These are phyloP conservation scores for Chaetops frenatus DNA, from an alignment of 2,113 vertebrate genomes.

Conservation along the genomic window DNA sequence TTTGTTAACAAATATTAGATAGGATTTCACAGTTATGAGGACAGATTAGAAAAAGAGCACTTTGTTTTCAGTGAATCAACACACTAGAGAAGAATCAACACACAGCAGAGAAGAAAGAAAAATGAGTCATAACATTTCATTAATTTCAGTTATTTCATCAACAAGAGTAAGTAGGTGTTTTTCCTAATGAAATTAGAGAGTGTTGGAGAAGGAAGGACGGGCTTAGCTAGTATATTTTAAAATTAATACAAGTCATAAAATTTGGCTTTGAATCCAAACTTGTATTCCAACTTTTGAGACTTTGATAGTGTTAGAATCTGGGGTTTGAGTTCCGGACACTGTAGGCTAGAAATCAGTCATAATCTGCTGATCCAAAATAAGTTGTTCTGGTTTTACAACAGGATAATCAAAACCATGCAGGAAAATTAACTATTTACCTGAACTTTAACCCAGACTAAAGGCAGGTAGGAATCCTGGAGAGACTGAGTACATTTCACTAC, in stretches of 20 bases:
- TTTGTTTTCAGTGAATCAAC: neutral
- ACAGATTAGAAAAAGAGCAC: neutral
- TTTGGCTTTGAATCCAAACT: neutral
- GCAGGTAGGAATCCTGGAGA: neutral
- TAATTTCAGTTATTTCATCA: neutral
- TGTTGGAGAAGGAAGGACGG: neutral
- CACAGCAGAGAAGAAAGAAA: neutral
- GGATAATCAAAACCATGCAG: neutral
- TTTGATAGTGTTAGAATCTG: neutral
- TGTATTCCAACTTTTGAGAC: neutral
- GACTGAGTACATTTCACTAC: neutral
- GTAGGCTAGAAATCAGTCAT: neutral
- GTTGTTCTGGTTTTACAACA: neutral
- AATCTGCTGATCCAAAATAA: neutral
- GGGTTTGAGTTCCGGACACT: neutral
- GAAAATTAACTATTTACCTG: neutral
- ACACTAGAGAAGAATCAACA: neutral
- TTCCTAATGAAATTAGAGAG: neutral
- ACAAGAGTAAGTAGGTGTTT: neutral
- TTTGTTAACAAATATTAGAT: neutral
- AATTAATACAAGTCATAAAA: neutral
- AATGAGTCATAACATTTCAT: neutral
- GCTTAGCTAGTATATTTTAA: neutral
- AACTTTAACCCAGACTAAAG: neutral
- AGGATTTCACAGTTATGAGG: neutral